A percentile compares a stretch with the other conserved stretches of the same genome.
phyloP scores from a whole-genome alignment of 2,113 vertebrate genomes.

The Crotalus horridus region DNA sequence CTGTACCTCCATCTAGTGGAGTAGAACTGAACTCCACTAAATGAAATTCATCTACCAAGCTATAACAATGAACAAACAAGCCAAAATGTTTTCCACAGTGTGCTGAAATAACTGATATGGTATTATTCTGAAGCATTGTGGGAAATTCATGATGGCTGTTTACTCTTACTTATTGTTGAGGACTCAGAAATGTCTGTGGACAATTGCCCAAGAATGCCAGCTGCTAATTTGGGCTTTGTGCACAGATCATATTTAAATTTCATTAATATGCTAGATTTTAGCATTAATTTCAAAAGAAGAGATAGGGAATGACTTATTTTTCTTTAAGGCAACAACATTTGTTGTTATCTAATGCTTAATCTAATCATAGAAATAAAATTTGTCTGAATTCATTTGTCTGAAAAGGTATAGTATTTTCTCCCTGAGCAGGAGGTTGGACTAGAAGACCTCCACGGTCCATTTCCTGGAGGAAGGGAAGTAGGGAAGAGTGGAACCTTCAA shows the following conservation, averaged over 20 bases:
- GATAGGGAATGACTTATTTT: background rate
- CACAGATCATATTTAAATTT: background rate
- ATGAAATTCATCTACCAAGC: background rate
- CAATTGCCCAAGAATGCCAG: background rate
- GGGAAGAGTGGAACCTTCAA: background rate
- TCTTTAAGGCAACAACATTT: background rate
- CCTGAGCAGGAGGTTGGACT: too few relatives aligned
- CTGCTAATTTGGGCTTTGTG: background rate
- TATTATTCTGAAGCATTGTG: background rate
- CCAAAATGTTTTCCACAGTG: background rate
- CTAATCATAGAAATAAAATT: too few relatives aligned
- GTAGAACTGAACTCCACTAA: background rate
- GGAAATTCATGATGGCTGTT: background rate
- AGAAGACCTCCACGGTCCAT: too few relatives aligned
- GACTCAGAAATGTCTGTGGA: background rate
- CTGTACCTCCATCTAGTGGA: background rate
- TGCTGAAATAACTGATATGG: background rate
- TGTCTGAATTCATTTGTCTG: too few relatives aligned
- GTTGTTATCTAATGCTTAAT: background rate
- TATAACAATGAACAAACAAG: background rate
- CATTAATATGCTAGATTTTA: background rate
- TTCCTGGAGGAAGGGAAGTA: background rate
- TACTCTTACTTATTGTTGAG: background rate
- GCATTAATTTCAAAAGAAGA: constrained; percentile 4
- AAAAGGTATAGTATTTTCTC: too few relatives aligned